Conservation (phyloP, 1,140 invertebrate species). For the Leptinotarsa defecta region DNA sequence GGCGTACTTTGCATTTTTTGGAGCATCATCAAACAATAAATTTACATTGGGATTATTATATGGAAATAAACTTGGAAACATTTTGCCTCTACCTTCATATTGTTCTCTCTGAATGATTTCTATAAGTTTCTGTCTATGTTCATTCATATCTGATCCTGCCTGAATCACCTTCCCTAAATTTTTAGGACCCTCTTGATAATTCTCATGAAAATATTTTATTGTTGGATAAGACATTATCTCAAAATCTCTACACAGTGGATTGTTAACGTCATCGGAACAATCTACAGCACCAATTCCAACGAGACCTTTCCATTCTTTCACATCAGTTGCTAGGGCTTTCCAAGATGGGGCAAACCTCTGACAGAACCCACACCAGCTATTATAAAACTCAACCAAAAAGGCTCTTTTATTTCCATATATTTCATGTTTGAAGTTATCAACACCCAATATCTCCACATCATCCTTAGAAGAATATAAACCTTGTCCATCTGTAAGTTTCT, state of each 20-base stretch:
- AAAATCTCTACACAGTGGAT: slow-evolving; percentile 78
- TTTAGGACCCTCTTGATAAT: slow-evolving; percentile 60
- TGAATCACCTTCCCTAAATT: slow-evolving; percentile 62
- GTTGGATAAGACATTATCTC: slow-evolving; percentile 87
- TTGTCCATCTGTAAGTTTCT: slow-evolving; percentile 33
- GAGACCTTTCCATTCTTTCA: slow-evolving; percentile 62
- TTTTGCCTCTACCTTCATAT: slow-evolving; percentile 59
- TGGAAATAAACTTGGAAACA: slow-evolving; percentile 67
- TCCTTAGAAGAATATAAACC: slow-evolving; percentile 67
- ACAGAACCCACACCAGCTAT: slow-evolving; percentile 88
- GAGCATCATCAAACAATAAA: slow-evolving; percentile 53
- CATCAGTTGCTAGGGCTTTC: slow-evolving; percentile 71
- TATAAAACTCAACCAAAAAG: slow-evolving; percentile 86
- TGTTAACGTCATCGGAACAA: slow-evolving; percentile 79
- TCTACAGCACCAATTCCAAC: slow-evolving; percentile 64
- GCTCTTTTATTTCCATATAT: slow-evolving; percentile 66
- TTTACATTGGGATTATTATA: slow-evolving; percentile 58
- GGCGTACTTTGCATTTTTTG: slow-evolving; percentile 55
- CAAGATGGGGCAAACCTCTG: slow-evolving; percentile 79
- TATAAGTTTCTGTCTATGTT: slow-evolving; percentile 63
- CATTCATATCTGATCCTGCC: slow-evolving; percentile 57
- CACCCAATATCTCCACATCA: slow-evolving; percentile 64
- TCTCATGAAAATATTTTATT: slow-evolving; percentile 73
- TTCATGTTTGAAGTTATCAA: slow-evolving; percentile 62
- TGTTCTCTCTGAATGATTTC: slow-evolving; percentile 67